phyloP scores from a whole-genome alignment of 2,888 invertebrate species.

The Heterodera filipjevi region DNA sequence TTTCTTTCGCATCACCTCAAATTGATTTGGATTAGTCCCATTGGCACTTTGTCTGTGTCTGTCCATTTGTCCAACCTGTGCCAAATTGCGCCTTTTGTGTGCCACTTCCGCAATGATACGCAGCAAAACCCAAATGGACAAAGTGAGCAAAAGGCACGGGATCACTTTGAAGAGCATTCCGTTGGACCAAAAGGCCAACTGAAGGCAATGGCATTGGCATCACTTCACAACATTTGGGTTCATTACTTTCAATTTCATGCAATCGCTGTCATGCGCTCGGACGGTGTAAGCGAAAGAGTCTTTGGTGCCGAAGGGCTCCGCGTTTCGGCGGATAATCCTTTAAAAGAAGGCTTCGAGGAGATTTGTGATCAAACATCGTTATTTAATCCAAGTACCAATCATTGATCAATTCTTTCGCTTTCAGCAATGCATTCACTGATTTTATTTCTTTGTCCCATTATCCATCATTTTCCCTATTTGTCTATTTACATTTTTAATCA shows the following conservation, averaged over 20 bases:
- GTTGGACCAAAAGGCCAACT: constrained; percentile 63
- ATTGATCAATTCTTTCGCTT: too few relatives aligned
- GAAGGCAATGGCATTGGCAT: neutral
- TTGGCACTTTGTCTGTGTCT: neutral
- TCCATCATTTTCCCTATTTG: too few relatives aligned
- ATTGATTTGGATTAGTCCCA: neutral
- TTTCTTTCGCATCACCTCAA: constrained; percentile 61
- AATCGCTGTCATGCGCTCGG: constrained; percentile 46
- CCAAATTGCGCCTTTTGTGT: constrained; percentile 54
- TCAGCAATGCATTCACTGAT: too few relatives aligned
- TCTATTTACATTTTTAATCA: too few relatives aligned
- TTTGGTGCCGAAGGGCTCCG: neutral
- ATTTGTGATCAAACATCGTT: too few relatives aligned
- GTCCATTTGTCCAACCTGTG: constrained; percentile 42
- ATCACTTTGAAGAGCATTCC: constrained; percentile 64
- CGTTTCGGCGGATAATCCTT: neutral
- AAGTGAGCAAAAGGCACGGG: constrained; percentile 61
- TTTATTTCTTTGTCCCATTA: too few relatives aligned
- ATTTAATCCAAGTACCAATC: too few relatives aligned
- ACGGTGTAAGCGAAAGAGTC: constrained; percentile 38
- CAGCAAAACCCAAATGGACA: constrained; percentile 61
- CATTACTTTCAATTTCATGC: constrained; percentile 47
- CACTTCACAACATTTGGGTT: neutral
- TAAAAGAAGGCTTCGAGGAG: neutral
- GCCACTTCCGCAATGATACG: constrained; percentile 62